Evolutionary conservation across 1,140 invertebrate genomes (phyloP).

Genomic region (Apis florea): DNA sequence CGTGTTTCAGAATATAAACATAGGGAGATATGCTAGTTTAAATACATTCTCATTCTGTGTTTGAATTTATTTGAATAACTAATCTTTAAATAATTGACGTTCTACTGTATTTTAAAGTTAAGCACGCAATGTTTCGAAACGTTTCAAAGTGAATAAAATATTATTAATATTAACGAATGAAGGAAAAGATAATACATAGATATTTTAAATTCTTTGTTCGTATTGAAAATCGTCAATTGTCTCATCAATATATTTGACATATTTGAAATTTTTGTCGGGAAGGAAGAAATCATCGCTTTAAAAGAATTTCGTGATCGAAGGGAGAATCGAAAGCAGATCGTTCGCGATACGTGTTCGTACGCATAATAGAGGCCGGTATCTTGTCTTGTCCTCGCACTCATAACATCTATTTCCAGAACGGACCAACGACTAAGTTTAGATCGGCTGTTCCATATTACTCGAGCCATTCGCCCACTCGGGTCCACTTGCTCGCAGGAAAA

Average conservation of each 20-base stretch:
- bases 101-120: no score
- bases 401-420: slow-evolving; percentile 81
- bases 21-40: no score
- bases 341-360: slow-evolving; percentile 31
- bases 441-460: slow-evolving; percentile 79
- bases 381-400: slow-evolving; percentile 81
- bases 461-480: slow-evolving; percentile 73
- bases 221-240: background rate
- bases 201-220: background rate
- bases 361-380: slow-evolving; percentile 78
- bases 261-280: background rate
- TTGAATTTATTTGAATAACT: no score
- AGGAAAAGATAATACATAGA: no score
- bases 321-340: background rate
- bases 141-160: no score
- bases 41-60: no score
- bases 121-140: no score
- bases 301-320: background rate
- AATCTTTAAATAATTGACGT: no score
- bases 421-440: slow-evolving; percentile 79
- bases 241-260: background rate
- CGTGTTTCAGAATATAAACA: no score
- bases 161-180: no score
- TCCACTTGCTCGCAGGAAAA: slow-evolving; percentile 60
- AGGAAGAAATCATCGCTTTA: no score